These are phyloP conservation scores for Podarcis siculus DNA, from an alignment of 2,797 vertebrate genomes.

Conservation along the genomic window DNA sequence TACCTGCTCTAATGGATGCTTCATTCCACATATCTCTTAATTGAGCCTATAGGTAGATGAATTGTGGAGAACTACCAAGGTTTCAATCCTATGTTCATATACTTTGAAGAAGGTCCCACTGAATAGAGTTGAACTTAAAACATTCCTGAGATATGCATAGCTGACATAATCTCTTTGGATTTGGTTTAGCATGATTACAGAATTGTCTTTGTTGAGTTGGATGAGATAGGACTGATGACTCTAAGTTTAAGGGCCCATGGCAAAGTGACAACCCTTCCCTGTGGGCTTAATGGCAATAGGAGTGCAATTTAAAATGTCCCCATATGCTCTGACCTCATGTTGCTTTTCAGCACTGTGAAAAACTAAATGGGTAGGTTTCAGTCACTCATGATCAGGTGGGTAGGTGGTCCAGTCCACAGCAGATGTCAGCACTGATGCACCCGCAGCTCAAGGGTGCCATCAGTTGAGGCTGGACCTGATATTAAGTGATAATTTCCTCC, in stretches of 20 bases:
- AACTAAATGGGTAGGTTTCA: background rate
- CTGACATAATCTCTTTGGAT: background rate
- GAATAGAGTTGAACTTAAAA: background rate
- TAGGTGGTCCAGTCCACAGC: too few relatives aligned
- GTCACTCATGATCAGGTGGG: background rate
- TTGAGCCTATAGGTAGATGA: background rate
- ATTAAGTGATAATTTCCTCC: background rate
- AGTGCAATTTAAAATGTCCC: background rate
- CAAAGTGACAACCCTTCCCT: background rate
- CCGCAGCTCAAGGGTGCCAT: too few relatives aligned
- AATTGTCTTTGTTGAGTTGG: background rate
- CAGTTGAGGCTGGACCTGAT: background rate
- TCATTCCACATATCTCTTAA: background rate
- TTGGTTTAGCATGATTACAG: background rate
- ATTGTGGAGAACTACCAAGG: background rate
- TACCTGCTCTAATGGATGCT: background rate
- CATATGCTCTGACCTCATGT: too few relatives aligned
- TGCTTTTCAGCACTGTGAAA: too few relatives aligned
- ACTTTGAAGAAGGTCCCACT: background rate
- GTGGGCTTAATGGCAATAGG: background rate
- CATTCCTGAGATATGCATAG: background rate
- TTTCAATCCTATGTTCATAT: background rate
- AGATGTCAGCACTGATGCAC: background rate
- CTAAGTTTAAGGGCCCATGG: background rate
- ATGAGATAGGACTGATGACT: background rate